phyloP scores from a whole-genome alignment of 2,113 vertebrate genomes.

The Aplodontia rufa region DNA sequence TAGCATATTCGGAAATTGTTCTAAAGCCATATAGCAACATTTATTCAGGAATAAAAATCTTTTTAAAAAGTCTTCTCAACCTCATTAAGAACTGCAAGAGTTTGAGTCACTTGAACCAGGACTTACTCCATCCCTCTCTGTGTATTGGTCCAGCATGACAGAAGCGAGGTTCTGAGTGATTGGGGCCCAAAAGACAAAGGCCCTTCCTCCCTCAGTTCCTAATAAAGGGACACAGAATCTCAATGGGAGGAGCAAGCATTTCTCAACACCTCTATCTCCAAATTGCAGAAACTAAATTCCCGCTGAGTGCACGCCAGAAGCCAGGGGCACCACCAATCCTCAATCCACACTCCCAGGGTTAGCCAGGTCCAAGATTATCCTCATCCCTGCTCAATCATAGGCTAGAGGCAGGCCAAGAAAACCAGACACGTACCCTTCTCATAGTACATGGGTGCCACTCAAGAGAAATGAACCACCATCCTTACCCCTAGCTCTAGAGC shows the following conservation, averaged over 20 bases:
- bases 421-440: too few relatives aligned
- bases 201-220: not conserved
- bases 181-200: not conserved
- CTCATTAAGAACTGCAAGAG: not conserved
- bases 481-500: not conserved
- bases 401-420: not conserved
- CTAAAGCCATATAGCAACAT: not conserved
- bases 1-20: not conserved
- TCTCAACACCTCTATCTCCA: not conserved
- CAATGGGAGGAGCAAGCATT: not conserved
- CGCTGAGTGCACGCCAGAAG: rapidly evolving
- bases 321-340: not conserved
- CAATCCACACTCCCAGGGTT: not conserved
- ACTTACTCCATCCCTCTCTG: not conserved
- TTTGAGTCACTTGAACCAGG: not conserved
- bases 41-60: not conserved
- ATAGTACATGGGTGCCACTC: not conserved
- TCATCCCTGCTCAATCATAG: not conserved
- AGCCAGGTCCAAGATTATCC: not conserved
- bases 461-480: not conserved
- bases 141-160: not conserved
- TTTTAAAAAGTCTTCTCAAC: not conserved
- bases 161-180: not conserved
- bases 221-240: not conserved
- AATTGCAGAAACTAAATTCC: not conserved